These are phyloP conservation scores for Urocynchramus pylzowi DNA, from an alignment of 2,113 vertebrate genomes.

Conservation along the genomic window DNA sequence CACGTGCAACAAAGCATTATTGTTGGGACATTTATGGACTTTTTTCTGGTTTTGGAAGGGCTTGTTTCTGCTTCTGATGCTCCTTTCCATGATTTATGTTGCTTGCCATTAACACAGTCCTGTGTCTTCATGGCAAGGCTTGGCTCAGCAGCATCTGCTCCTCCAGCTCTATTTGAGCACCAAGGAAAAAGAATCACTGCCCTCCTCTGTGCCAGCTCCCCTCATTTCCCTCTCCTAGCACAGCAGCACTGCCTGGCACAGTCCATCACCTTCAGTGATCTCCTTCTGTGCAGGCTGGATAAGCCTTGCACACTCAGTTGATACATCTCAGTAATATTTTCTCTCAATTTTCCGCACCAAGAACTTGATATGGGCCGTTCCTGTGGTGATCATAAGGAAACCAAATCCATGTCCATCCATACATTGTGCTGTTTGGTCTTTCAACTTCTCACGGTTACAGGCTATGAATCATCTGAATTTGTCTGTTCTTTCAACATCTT, in stretches of 20 bases:
- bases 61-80: background rate
- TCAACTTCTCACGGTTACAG: background rate
- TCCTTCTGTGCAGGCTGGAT: background rate
- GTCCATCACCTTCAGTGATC: background rate
- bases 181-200: background rate
- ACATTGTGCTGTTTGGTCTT: background rate
- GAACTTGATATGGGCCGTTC: background rate
- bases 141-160: background rate
- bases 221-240: rapidly evolving
- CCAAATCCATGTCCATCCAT: background rate
- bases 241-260: background rate
- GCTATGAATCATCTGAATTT: background rate
- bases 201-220: background rate
- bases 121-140: background rate
- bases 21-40: background rate
- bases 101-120: background rate
- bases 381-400: background rate
- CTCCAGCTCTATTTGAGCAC: background rate
- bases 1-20: rapidly evolving
- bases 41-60: background rate
- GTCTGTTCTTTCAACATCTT: background rate
- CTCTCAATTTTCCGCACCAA: background rate
- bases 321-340: background rate
- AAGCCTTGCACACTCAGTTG: background rate
- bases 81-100: background rate